These are phyloP conservation scores for Lepus timidus DNA, from an alignment of 2,113 vertebrate species.

Conservation along the genomic window DNA sequence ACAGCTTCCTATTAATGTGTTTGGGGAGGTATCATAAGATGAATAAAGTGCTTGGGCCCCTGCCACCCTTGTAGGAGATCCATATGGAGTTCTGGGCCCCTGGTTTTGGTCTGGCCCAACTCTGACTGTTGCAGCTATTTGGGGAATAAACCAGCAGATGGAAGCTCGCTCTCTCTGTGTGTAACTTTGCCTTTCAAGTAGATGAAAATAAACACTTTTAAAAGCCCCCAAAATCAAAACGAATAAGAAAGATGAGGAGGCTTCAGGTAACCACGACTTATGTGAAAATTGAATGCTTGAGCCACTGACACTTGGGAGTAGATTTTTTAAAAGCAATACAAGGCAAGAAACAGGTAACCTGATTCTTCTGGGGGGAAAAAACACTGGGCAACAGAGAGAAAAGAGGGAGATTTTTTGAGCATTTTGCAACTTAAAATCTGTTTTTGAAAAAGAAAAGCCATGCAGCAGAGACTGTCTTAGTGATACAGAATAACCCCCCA, in stretches of 20 bases:
- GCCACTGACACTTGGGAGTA: neutral
- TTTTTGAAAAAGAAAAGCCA: neutral
- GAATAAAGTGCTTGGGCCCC: no score
- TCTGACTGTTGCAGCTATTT: no score
- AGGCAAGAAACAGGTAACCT: neutral
- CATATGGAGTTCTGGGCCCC: no score
- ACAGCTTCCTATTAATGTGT: no score
- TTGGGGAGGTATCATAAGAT: no score
- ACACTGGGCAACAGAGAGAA: neutral
- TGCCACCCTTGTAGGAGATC: no score
- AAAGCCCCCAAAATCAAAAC: no score
- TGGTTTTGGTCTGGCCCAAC: no score
- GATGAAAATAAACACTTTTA: no score
- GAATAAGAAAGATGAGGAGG: neutral
- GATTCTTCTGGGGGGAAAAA: neutral
- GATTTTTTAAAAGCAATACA: neutral
- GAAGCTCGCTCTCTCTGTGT: no score
- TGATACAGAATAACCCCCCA: neutral
- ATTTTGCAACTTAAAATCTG: constrained; percentile 26
- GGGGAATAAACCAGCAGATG: no score
- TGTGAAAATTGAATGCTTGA: neutral
- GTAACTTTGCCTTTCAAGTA: no score
- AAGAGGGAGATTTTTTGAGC: neutral
- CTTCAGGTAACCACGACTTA: neutral
- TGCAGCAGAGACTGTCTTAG: neutral